Base-by-base conservation (phyloP, 1,140 invertebrate genomes). In the Drosophila subobscura region DNA sequence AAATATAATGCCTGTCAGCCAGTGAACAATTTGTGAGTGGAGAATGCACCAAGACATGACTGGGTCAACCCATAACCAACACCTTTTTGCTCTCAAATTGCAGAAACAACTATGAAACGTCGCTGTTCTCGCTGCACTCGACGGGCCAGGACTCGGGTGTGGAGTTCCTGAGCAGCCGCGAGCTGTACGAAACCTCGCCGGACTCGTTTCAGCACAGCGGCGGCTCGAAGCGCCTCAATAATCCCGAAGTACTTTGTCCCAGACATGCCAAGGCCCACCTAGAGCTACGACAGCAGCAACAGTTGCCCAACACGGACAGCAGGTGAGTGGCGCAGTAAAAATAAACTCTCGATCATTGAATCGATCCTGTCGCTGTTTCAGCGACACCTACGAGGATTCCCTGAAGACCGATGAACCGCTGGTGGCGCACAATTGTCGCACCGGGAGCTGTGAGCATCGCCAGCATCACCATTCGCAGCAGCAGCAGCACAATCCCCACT, bases 131-230 rank as follows among this genome's bases (percentile, higher is more conserved):
- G 57, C 92, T 96, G 66, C 95, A 96, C 92, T 96, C 96, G 61
- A 96, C 95, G 79, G 95, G 95, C 14, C 94, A 96, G 88, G 95
- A 96, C 92, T 96, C 95, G 5, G 96, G 95, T 37, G 96, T 96
- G 70, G 94, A 91, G 53, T 90, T 91, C 56, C 66, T 90, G 5
- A 91, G 90, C 61, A 91, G 88, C 44, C 94, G 44, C 92, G 95
- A 77, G 92, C 92, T 74, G 74, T 93, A 77, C 89, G 94, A 79
- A 94, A 95, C 91, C 93, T 94, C 71, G 94, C 95, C 91, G 93
- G 94, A 73, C 93, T 95, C 80, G 94, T 95, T 77, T 50, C 93
- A 93, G 33, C 90, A 89, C 6, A 76, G 77, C 45, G 72, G 66
- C 52, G 72, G 66, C 52, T 55, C 76, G 2, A 86, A 86, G 55